phyloP scores from a whole-genome alignment of 2,113 vertebrate genomes.

The Scalopus aquaticus region DNA sequence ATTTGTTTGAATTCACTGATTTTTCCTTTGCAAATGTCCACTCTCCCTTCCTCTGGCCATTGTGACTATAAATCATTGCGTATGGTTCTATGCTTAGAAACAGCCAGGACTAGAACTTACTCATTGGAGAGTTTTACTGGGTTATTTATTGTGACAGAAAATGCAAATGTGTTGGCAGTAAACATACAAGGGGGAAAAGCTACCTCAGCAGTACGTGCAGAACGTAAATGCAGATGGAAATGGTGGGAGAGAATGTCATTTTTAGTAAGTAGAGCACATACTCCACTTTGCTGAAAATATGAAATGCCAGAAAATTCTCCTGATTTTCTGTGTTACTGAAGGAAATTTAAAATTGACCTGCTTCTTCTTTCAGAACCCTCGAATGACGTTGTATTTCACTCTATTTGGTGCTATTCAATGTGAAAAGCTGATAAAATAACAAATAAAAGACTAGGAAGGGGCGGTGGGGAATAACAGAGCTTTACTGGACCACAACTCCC shows the following conservation, averaged over 20 bases:
- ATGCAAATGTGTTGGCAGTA: constrained; percentile 72
- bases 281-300: constrained; percentile 57
- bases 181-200: constrained; percentile 67
- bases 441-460: not conserved
- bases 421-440: not conserved
- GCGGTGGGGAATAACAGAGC: not conserved
- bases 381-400: constrained; percentile 45
- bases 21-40: not conserved
- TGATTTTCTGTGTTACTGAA: constrained; percentile 67
- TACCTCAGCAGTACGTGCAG: constrained; percentile 58
- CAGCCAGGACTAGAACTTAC: constrained; percentile 34
- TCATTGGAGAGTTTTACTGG: constrained; percentile 58
- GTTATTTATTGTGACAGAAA: constrained; percentile 75
- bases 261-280: constrained; percentile 78
- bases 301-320: constrained; percentile 50
- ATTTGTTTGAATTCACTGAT: not conserved
- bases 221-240: constrained; percentile 63
- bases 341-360: constrained; percentile 74
- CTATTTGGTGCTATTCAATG: not conserved
- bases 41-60: not conserved
- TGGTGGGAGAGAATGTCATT: constrained; percentile 26
- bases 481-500: not conserved
- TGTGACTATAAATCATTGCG: constrained; percentile 1
- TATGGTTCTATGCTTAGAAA: not conserved
- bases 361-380: constrained; percentile 66